These are phyloP conservation scores for Spodoptera littoralis DNA, from an alignment of 2,888 invertebrate genomes.

Conservation along the genomic window DNA sequence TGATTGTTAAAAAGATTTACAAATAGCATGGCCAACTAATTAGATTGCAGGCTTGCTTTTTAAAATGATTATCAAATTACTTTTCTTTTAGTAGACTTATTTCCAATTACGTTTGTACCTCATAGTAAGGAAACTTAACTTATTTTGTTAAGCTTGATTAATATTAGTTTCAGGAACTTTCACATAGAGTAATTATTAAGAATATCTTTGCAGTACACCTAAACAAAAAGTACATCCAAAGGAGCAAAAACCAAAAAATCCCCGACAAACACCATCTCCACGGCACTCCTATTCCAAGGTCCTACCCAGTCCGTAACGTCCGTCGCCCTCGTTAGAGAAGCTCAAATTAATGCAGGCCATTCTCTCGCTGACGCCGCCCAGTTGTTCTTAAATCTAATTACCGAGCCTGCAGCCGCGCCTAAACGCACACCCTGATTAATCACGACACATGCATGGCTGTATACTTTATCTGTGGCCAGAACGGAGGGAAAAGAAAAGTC, in stretches of 20 bases:
- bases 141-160: no score
- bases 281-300: conserved; percentile 64
- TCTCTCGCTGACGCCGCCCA: conserved; percentile 86
- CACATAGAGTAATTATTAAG: no score
- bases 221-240: neutral
- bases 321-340: conserved; percentile 88
- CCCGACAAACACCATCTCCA: conserved; percentile 61
- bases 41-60: no score
- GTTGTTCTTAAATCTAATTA: conserved; percentile 89
- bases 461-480: neutral
- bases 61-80: no score
- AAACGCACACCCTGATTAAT: conserved; percentile 69
- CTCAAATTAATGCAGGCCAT: conserved; percentile 88
- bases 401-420: conserved; percentile 73
- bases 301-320: conserved; percentile 78
- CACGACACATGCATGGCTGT: conserved; percentile 28
- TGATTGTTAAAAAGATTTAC: no score
- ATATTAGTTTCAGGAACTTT: no score
- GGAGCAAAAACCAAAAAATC: neutral
- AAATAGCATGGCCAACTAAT: no score
- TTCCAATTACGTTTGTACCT: no score
- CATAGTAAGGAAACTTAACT: no score
- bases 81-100: no score
- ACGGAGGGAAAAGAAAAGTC: no score
- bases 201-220: neutral